These are phyloP conservation scores for Sorex fumeus DNA, from an alignment of 2,113 vertebrate genomes.

Conservation along the genomic window DNA sequence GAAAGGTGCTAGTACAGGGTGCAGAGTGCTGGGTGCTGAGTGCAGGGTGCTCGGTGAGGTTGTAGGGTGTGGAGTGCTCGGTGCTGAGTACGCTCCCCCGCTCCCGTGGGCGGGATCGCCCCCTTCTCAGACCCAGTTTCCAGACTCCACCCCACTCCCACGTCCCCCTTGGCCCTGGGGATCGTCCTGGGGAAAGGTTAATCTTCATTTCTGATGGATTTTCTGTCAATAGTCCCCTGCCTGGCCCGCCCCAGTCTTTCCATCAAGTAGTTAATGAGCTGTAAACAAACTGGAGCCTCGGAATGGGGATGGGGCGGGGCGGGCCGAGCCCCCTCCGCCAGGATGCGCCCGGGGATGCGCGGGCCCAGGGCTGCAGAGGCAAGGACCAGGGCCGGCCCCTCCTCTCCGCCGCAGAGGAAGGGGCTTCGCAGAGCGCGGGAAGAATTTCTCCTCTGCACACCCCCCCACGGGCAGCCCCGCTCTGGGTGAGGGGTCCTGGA, in stretches of 20 bases:
- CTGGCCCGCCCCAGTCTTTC: conserved; percentile 64
- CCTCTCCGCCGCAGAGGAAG: background rate
- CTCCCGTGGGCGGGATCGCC: too few species aligned
- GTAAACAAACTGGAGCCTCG: conserved; percentile 56
- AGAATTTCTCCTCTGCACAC: background rate
- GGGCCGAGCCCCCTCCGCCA: background rate
- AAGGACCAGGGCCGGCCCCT: background rate
- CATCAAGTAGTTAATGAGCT: conserved; percentile 81
- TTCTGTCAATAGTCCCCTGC: conserved; percentile 77
- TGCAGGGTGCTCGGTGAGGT: too few species aligned
- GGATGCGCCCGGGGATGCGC: too few species aligned
- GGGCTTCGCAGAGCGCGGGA: rapidly evolving
- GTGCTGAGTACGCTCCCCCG: too few species aligned
- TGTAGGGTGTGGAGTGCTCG: too few species aligned
- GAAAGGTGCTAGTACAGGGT: too few species aligned
- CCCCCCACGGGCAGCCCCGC: background rate
- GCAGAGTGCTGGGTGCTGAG: too few species aligned
- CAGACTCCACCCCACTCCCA: conserved; percentile 55
- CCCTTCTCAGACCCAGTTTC: background rate
- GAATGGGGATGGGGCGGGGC: background rate
- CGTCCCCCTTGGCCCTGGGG: conserved; percentile 69
- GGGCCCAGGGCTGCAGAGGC: background rate
- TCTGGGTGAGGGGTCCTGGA: background rate
- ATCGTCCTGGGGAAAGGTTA: conserved; percentile 75
- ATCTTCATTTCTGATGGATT: conserved; percentile 85